Evolutionary conservation across 2,888 invertebrate genomes (phyloP), one percentile per base, ranked within the genome.

Genomic region (Brachypalpus laphriformis): DNA sequence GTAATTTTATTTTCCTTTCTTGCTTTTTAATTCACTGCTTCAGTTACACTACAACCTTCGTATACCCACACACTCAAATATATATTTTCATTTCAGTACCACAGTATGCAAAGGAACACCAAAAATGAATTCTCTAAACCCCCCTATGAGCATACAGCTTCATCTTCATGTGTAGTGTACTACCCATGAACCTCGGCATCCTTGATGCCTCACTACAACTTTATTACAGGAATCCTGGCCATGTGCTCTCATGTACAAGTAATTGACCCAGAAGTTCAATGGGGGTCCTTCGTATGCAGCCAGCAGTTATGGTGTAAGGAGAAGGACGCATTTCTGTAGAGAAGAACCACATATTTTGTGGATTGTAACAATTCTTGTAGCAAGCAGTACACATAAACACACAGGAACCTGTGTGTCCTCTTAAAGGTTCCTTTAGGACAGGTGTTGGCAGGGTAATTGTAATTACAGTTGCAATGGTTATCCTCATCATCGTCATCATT

Each of bases 201-300:
- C 37, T 71, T 59, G 47, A 37, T 37, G 71, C 25, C n/a, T 47
- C 7, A 14, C 71, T 49, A 49, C 59, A 72, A 49, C 59, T 61
- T 51, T 31, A 59, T 18, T 57, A 16, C n/a, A 20, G 71, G 51
- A 54, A 66, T 74, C 45, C 59, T 80, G 18, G 49, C 40, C 42
- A 74, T 72, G 59, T 74, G 74, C 72, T 66, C 68, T 63, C 76
- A 42, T 71, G 70, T 65, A 57, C 63, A 70, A 63, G 71, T 82
- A 82, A 82, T 82, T 82, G 82, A 82, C 82, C 82, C 70, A 77
- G 63, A 82, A 82, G 76, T 82, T 77, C 71, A 82, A 66, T 77
- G 81, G 57, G 56, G 63, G 76, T 81, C 70, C 68, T 81, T 63
- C 40, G 25, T 49, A 65, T 34, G 31, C 47, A 11, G 31, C 9